Evolutionary conservation across 2,113 vertebrate species (phyloP).

Genomic region (Stigmatopora argus): DNA sequence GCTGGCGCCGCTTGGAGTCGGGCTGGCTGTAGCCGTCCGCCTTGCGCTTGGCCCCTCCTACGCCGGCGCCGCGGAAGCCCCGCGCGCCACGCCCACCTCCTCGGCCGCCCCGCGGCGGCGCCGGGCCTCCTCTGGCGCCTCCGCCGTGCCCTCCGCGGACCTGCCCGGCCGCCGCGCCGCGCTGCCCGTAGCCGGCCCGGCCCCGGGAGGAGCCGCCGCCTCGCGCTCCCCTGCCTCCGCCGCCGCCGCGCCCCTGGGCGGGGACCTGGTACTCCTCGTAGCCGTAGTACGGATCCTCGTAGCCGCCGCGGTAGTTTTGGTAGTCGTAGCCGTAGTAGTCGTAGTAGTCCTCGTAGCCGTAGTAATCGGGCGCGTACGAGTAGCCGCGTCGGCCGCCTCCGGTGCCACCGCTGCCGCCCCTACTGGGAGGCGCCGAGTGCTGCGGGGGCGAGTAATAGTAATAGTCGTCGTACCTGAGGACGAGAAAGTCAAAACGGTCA

Average conservation of each 20-base stretch:
- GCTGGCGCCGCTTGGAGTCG: slow-evolving; percentile 99
- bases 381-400: slow-evolving; percentile 89
- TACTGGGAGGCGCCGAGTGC: slow-evolving; percentile 86
- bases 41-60: slow-evolving; percentile 98
- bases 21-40: slow-evolving; percentile 99
- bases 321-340: slow-evolving; percentile 98
- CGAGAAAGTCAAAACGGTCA: not conserved
- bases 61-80: slow-evolving; percentile 99
- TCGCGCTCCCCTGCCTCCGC: slow-evolving; percentile 62
- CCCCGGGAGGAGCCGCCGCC: slow-evolving; percentile 80
- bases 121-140: slow-evolving; percentile 84
- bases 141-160: slow-evolving; percentile 86
- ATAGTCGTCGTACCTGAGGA: slow-evolving; percentile 93
- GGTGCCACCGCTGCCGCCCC: slow-evolving; percentile 87
- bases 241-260: slow-evolving; percentile 84
- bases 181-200: slow-evolving; percentile 89
- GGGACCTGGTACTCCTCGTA: slow-evolving; percentile 96
- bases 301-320: slow-evolving; percentile 96
- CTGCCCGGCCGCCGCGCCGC: slow-evolving; percentile 77
- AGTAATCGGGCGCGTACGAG: slow-evolving; percentile 92
- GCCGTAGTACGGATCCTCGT: slow-evolving; percentile 97
- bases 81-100: slow-evolving; percentile 99
- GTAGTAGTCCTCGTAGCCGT: slow-evolving; percentile 96
- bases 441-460: slow-evolving; percentile 95
- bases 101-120: slow-evolving; percentile 93